These are phyloP conservation scores for Baryphthengus martii DNA, from an alignment of 2,113 vertebrate species.

Conservation along the genomic window DNA sequence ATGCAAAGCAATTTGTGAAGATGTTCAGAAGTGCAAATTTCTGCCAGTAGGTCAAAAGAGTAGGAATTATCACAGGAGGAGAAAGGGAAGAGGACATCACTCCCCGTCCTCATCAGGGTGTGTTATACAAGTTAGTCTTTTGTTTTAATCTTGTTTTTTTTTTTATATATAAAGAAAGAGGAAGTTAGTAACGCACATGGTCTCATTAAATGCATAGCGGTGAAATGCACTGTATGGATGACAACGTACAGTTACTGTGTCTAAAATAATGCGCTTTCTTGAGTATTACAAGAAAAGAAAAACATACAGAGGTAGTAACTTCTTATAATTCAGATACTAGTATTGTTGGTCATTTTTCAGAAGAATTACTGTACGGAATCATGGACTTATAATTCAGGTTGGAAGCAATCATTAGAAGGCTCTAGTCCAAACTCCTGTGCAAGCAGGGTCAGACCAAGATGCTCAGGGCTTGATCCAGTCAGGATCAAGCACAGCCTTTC, in stretches of 20 bases:
- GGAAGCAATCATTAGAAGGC: background rate
- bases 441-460: background rate
- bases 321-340: background rate
- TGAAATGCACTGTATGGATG: background rate
- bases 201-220: background rate
- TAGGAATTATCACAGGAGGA: conserved; percentile 27
- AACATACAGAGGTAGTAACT: accelerated
- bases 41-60: conserved; percentile 16
- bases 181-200: background rate
- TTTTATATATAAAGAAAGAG: background rate
- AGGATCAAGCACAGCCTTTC: background rate
- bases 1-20: conserved; percentile 44
- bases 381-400: background rate
- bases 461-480: background rate
- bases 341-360: background rate
- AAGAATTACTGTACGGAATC: background rate
- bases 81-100: background rate
- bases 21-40: conserved; percentile 41
- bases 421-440: background rate
- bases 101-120: background rate
- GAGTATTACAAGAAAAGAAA: background rate
- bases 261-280: background rate
- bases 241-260: background rate
- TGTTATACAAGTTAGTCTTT: background rate
- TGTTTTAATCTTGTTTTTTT: background rate